These are phyloP conservation scores for Cheirogaleus major DNA, from an alignment of 2,797 vertebrate species.

Conservation along the genomic window DNA sequence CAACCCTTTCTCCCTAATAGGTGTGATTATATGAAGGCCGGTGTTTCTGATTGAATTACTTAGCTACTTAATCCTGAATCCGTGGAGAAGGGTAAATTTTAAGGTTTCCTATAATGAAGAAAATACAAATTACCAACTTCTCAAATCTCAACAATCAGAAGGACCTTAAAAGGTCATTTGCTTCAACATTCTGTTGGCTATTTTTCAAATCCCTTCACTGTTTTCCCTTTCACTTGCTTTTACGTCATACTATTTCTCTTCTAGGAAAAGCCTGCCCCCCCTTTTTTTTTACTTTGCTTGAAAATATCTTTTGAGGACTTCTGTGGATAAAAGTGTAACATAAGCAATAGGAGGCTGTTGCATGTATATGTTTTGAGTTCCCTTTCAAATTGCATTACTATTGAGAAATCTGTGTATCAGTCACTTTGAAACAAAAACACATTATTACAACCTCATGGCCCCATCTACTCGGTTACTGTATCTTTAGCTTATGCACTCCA, in stretches of 20 bases:
- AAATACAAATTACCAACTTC: background rate
- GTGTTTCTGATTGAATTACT: background rate
- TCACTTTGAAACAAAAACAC: background rate
- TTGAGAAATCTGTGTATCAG: background rate
- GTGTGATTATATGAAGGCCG: background rate
- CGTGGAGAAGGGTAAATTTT: background rate
- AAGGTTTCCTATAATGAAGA: background rate
- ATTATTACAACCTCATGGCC: background rate
- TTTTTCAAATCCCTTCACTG: background rate
- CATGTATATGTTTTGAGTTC: background rate
- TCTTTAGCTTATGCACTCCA: background rate
- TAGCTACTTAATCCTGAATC: background rate
- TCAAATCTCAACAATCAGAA: constrained; percentile 16
- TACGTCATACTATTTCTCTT: background rate
- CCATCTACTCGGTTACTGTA: too few species aligned
- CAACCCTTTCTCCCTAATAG: background rate
- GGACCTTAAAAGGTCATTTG: background rate
- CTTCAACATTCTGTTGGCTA: background rate
- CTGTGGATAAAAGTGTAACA: background rate
- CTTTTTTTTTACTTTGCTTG: background rate
- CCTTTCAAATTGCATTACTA: background rate
- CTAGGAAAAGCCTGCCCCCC: background rate
- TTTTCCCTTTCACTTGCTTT: constrained; percentile 33
- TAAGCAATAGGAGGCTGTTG: background rate
- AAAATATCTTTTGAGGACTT: background rate